phyloP scores from a whole-genome alignment of 2,888 invertebrate species.

The Oxystoma pomonae region DNA sequence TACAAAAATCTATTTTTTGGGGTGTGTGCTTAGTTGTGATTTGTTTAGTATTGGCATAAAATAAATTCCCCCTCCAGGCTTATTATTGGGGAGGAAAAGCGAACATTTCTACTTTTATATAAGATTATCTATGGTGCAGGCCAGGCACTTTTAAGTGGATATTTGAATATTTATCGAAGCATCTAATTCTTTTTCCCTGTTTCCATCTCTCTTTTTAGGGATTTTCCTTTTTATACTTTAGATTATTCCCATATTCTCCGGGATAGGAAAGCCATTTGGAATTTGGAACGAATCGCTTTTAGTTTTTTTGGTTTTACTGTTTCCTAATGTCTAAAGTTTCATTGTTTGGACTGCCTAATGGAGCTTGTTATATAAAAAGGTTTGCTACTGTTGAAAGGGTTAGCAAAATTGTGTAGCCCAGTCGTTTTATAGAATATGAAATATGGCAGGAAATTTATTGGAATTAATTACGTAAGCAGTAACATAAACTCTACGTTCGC shows the following conservation, averaged over 20 bases:
- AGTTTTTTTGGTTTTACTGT: neutral
- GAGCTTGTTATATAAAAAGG: neutral
- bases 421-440: no score
- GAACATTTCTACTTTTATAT: no score
- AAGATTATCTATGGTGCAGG: neutral
- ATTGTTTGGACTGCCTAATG: neutral
- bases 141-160: neutral
- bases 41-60: no score
- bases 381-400: no score
- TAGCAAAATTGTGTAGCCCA: no score
- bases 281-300: neutral
- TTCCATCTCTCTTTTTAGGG: neutral
- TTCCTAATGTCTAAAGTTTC: neutral
- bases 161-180: neutral
- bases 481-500: no score
- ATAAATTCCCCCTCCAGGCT: no score
- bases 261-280: neutral
- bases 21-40: no score
- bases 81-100: no score
- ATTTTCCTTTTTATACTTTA: neutral
- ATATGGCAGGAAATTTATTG: no score
- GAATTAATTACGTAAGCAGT: no score
- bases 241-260: neutral
- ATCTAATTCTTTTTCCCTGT: neutral
- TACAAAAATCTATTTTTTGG: no score